Base-by-base conservation (phyloP, 2,888 invertebrate genomes). In the Melanchra persicariae region DNA sequence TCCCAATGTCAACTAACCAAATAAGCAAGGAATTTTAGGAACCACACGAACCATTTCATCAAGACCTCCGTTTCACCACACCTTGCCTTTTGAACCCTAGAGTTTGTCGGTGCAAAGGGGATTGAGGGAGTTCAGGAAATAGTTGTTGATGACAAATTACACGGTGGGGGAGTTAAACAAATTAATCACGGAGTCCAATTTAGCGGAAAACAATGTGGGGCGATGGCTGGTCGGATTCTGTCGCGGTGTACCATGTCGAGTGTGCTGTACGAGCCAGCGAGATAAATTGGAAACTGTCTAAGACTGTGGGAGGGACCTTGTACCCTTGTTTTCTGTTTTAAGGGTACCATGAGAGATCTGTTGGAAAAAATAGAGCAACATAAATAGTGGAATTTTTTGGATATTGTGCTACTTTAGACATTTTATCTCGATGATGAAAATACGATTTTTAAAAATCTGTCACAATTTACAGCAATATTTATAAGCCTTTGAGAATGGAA, bases 161-260 rank as follows among this genome's bases (percentile, higher is more conserved):
- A 91, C 87, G 88, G 89, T 89, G 89, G 93, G 94, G 94, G 94
- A 92, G 92, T 93, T 92, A 91, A 93, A 92, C 93, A 92, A 94
- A 95, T 95, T 95, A 94, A 95, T 95, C 95, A 94, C 87, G 79
- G 89, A 85, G 89, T 94, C 94, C 95, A 95, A 95, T 95, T 95
- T 94, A 91, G 91, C 88, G 93, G 94, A 94, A 93, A 94, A 95
- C 95, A 95, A 94, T 93, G 94, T 89, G 89, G 92, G 89, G 89
- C 87, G 87, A 83, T 82, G 90, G 88, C 88, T 91, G 89, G 88
- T 89, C 79, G 91, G 90, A 90, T 90, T 92, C 87, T 88, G 91
- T 90, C 89, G 88, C 89, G 89, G 87, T 80, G 69, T 59, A 73
- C 81, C 85, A 75, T 81, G 78, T 85, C 80, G 78, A 79, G 78